phyloP scores from a whole-genome alignment of 2,113 vertebrate genomes.

The Pogonocichla stellata region DNA sequence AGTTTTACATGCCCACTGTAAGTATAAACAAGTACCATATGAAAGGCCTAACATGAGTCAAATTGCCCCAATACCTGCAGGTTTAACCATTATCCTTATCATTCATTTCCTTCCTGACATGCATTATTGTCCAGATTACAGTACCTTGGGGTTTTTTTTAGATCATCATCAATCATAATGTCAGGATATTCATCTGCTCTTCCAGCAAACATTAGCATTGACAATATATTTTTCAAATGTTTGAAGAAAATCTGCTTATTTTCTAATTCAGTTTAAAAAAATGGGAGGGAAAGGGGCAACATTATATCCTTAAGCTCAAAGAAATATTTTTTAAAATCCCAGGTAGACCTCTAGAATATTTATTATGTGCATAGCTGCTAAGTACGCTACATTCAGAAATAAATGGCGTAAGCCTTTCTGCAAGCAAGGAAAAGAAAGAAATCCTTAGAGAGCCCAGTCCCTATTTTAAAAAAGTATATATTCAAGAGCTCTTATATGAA shows the following conservation, averaged over 20 bases:
- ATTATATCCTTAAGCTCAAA: not conserved
- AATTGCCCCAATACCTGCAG: not conserved
- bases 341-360: not conserved
- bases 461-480: not conserved
- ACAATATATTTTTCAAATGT: not conserved
- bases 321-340: not conserved
- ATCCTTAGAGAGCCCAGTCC: not conserved
- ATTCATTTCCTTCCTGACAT: not conserved
- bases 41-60: not conserved
- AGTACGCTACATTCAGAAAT: not conserved
- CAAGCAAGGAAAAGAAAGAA: not conserved
- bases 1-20: not conserved
- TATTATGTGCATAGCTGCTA: not conserved
- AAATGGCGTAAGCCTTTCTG: not conserved
- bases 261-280: not conserved
- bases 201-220: not conserved
- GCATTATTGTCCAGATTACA: not conserved
- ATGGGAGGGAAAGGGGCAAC: rapidly evolving
- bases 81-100: not conserved
- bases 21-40: not conserved
- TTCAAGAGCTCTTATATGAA: not conserved
- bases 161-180: not conserved
- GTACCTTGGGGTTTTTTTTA: rapidly evolving
- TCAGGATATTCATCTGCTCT: not conserved
- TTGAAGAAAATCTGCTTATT: not conserved